phyloP scores from a whole-genome alignment of 2,797 vertebrate genomes.

The Mormyrus hasselquistii region DNA sequence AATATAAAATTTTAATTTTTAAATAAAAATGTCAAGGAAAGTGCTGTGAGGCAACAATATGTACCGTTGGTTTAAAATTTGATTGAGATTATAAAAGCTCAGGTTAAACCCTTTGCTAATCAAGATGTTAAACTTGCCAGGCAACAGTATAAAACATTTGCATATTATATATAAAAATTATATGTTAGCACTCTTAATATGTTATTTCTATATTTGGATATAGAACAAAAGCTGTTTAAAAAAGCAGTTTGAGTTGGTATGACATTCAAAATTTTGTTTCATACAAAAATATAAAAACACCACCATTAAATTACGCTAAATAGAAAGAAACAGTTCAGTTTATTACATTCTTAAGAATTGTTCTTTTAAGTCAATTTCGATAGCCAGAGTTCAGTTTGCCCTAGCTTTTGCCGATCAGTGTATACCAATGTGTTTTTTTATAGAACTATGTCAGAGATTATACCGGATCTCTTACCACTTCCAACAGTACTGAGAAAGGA shows the following conservation, averaged over 20 bases:
- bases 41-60: too few species aligned
- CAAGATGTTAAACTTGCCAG: not conserved
- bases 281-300: not conserved
- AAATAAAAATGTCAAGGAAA: too few species aligned
- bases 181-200: not conserved
- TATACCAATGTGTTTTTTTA: not conserved
- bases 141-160: not conserved
- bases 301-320: not conserved
- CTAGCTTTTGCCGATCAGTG: too few species aligned
- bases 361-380: not conserved
- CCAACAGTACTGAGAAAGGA: constrained; percentile 19
- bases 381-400: too few species aligned
- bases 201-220: not conserved
- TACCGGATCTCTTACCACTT: not conserved
- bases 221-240: too few species aligned
- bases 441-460: too few species aligned
- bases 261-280: not conserved
- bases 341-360: not conserved
- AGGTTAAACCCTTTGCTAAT: too few species aligned
- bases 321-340: not conserved
- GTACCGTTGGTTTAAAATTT: not conserved
- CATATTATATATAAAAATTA: not conserved
- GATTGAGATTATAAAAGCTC: not conserved
- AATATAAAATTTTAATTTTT: too few species aligned
- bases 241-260: not conserved